Percentiles rank a stretch among this genome's conserved stretches.
Conservation (phyloP, 1,140 invertebrate genomes). For the Hestina assimilis region DNA sequence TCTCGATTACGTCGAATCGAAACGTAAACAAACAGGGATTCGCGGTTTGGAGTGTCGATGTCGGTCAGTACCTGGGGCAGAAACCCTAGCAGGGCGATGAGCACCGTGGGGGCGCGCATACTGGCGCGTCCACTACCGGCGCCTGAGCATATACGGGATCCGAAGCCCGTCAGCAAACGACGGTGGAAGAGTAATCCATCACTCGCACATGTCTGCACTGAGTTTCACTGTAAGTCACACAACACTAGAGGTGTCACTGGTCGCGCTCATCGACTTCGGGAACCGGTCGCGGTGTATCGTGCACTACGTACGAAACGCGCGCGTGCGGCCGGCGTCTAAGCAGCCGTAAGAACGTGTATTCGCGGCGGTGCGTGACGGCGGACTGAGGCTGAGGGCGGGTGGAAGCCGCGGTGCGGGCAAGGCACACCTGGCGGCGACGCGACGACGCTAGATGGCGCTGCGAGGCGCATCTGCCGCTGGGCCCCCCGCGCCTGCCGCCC, state of each 20-base stretch:
- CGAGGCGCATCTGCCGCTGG: constrained; percentile 66
- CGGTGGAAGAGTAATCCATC: constrained; percentile 69
- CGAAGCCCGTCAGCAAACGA: constrained; percentile 63
- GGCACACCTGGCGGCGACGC: constrained; percentile 60
- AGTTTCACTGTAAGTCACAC: constrained; percentile 75
- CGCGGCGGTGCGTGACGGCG: constrained; percentile 66
- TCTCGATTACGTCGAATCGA: constrained; percentile 35
- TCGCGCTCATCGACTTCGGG: constrained; percentile 63
- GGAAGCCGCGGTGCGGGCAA: constrained; percentile 62
- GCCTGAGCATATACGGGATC: constrained; percentile 70
- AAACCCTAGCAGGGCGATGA: constrained; percentile 76
- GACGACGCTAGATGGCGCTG: constrained; percentile 68
- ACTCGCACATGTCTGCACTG: constrained; percentile 70
- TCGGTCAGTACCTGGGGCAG: constrained; percentile 69
- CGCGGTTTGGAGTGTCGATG: constrained; percentile 56
- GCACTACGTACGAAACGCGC: constrained; percentile 74
- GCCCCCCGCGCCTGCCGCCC: constrained; percentile 32
- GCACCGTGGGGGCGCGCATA: constrained; percentile 75
- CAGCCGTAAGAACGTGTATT: constrained; percentile 56
- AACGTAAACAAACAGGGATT: constrained; percentile 61
- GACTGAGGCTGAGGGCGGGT: constrained; percentile 73
- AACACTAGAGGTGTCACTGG: constrained; percentile 73
- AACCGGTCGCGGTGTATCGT: constrained; percentile 68
- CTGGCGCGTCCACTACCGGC: constrained; percentile 73
- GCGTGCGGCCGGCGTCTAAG: constrained; percentile 57